These are phyloP conservation scores for Paramormyrops hopkinsi DNA, from an alignment of 2,797 vertebrate species.

Conservation along the genomic window DNA sequence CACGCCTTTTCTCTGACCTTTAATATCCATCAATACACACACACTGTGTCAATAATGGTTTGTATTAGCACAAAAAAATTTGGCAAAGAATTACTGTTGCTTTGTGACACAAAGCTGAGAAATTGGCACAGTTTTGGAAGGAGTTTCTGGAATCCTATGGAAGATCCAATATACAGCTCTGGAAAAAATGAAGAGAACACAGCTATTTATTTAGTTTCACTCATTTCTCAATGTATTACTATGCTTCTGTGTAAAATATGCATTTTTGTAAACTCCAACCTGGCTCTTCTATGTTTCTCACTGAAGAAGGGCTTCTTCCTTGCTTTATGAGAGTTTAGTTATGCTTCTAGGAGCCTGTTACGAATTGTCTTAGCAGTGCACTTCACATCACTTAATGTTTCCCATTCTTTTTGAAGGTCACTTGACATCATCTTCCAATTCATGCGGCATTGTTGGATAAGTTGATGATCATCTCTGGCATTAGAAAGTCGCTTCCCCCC, in stretches of 20 bases:
- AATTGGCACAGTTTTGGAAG: neutral
- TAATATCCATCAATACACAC: conserved; percentile 35
- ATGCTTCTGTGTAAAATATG: neutral
- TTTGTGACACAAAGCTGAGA: neutral
- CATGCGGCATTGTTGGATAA: neutral
- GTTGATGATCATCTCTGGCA: neutral
- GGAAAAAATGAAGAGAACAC: neutral
- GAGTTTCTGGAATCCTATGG: neutral
- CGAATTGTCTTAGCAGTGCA: too few species aligned
- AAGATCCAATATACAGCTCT: neutral
- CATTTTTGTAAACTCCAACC: neutral
- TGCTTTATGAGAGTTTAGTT: neutral
- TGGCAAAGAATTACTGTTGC: neutral
- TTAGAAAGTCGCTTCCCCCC: neutral
- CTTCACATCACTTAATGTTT: too few species aligned
- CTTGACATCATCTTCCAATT: neutral
- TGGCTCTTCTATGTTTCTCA: neutral
- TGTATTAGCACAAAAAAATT: conserved; percentile 53
- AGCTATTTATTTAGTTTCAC: neutral
- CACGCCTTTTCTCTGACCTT: conserved; percentile 58
- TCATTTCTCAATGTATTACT: neutral
- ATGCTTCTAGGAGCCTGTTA: neutral
- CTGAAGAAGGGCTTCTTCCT: neutral
- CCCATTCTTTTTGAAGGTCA: neutral
- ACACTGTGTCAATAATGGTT: conserved; percentile 50